These are phyloP conservation scores for Alectoris magna DNA, from an alignment of 2,797 vertebrate species.

Conservation along the genomic window DNA sequence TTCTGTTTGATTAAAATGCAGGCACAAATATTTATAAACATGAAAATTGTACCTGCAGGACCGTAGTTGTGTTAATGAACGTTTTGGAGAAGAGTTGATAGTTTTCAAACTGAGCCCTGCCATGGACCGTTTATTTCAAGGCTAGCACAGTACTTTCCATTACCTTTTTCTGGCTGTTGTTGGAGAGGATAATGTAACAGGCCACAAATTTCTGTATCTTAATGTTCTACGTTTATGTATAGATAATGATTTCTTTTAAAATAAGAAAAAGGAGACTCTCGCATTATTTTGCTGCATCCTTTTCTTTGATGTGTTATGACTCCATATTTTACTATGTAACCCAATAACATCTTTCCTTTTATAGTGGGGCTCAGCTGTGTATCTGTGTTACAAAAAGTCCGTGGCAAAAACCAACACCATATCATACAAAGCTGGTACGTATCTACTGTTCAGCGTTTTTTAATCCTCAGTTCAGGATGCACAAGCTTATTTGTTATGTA, in stretches of 20 bases:
- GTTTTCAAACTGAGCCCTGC: not conserved
- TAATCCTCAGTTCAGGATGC: not conserved
- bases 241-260: not conserved
- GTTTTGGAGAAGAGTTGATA: not conserved
- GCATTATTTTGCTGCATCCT: not conserved
- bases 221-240: not conserved
- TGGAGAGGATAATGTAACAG: not conserved
- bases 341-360: slow-evolving; percentile 54
- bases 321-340: not conserved
- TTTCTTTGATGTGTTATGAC: not conserved
- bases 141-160: not conserved
- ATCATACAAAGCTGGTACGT: slow-evolving; percentile 95
- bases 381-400: slow-evolving; percentile 98
- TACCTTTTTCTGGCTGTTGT: not conserved
- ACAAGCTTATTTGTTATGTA: not conserved
- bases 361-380: slow-evolving; percentile 97
- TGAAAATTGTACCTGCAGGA: not conserved
- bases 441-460: not conserved
- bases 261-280: not conserved
- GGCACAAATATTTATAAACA: not conserved
- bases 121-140: not conserved
- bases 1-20: not conserved
- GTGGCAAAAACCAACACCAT: slow-evolving; percentile 96
- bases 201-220: not conserved
- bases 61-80: not conserved